Evolutionary conservation across 2,888 invertebrate genomes (phyloP), one percentile per base, ranked within the genome.

Genomic region (Drosophila heteroneura): DNA sequence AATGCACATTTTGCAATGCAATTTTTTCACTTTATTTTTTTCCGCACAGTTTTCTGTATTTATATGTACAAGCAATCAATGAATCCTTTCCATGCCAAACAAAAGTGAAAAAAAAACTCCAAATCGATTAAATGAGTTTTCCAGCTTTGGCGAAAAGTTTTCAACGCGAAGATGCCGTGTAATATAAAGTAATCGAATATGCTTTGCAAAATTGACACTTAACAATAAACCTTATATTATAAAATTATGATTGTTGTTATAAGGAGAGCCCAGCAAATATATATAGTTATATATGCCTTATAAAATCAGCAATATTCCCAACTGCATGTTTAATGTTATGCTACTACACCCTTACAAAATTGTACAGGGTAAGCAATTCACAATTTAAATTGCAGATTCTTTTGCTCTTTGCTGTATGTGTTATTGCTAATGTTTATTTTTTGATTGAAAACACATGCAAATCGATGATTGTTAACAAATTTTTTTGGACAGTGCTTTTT

Each of bases 391-490:
- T 83, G 74, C 80, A 67, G 69, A 72, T 71, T 79, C 67, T 62
- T 76, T 68, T 71, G 68, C 52, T 54, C 54, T 76, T 68, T 62
- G 62, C n/a, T 51, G 51, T 74, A 60, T 41, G 58, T 58, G 60
- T 37, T 47, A 41, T 64, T 61, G 60, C 32, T 62, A 30, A 16
- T 75, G 51, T 74, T 68, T 74, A 51, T 77, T 68, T 82, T 73
- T 75, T 47, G 39, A 87, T 85, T 85, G 88, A 76, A 82, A 72
- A 74, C 54, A 71, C 85, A 85, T 74, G 72, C 85, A 82, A 80
- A 89, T 85, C 88, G 90, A 89, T 85, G 80, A 87, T 73, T 85
- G 80, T 87, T 78, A 87, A 82, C 77, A 74, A 70, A 80, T 86
- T 84, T 87, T 89, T 87, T 81, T 64, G 79, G 66, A 65, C 85